Percentiles rank a stretch among this genome's conserved stretches.
Conservation (phyloP, 2,113 vertebrate genomes). For the Nanorana parkeri region DNA sequence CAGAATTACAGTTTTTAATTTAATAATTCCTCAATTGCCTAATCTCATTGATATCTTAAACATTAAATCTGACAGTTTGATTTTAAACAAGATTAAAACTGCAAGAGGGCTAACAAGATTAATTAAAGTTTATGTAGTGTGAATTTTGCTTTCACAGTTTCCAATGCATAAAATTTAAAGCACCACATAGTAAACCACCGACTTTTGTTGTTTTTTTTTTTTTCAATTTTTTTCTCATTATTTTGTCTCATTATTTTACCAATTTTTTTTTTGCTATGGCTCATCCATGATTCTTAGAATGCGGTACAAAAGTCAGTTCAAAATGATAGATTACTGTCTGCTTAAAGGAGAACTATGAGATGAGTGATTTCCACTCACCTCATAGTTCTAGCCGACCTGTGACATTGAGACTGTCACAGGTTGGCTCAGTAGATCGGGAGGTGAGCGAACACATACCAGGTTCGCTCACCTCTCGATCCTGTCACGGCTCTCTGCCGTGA, state of each 20-base stretch:
- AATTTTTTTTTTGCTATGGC: not conserved
- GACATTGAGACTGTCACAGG: no score
- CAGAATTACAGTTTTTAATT: constrained; percentile 51
- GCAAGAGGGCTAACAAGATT: constrained; percentile 48
- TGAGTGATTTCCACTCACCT: no score
- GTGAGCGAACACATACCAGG: no score
- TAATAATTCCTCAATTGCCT: constrained; percentile 54
- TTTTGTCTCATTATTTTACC: not conserved
- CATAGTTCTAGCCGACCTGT: no score
- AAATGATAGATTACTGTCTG: no score
- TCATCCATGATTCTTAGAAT: no score
- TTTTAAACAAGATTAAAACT: constrained; percentile 54
- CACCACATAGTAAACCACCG: not conserved
- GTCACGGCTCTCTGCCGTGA: no score
- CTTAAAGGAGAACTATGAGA: no score
- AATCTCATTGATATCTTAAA: constrained; percentile 54
- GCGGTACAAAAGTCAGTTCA: no score
- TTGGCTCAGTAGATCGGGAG: no score
- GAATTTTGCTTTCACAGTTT: constrained; percentile 26
- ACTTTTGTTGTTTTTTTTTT: not conserved
- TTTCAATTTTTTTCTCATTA: not conserved
- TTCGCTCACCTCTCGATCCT: no score
- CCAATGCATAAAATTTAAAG: constrained; percentile 12
- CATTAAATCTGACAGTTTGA: constrained; percentile 55
- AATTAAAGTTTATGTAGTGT: constrained; percentile 52